phyloP scores from a whole-genome alignment of 2,797 vertebrate genomes.

The Heteromormyrus szaboi region DNA sequence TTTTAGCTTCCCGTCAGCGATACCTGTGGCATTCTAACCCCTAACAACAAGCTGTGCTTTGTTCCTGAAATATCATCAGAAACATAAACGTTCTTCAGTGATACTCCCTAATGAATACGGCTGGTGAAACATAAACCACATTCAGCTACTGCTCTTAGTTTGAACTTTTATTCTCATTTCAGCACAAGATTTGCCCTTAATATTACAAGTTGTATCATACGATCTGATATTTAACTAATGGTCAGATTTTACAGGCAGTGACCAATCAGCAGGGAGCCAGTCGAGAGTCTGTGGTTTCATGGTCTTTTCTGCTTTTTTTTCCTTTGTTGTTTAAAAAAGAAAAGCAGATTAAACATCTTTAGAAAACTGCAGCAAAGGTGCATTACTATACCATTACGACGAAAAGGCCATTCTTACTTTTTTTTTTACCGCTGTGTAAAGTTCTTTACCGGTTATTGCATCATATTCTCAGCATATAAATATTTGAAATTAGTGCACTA shows the following conservation, averaged over 20 bases:
- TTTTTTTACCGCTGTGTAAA: neutral
- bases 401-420: neutral
- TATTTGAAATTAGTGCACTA: neutral
- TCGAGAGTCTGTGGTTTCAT: neutral
- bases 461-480: neutral
- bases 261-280: neutral
- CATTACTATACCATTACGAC: neutral
- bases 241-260: neutral
- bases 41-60: neutral
- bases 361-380: neutral
- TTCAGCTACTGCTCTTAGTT: neutral
- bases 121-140: neutral
- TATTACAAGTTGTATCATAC: neutral
- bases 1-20: neutral
- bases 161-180: neutral
- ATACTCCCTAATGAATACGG: neutral
- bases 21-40: neutral
- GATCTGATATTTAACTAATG: neutral
- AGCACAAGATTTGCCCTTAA: neutral
- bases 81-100: neutral
- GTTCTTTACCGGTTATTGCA: neutral
- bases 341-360: neutral
- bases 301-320: neutral
- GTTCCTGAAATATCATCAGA: neutral
- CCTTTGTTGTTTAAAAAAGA: neutral